Percentiles rank a stretch among this genome's conserved stretches.
These are phyloP conservation scores for Drosophila mimetica DNA, from an alignment of 2,888 invertebrate genomes.

Conservation along the genomic window DNA sequence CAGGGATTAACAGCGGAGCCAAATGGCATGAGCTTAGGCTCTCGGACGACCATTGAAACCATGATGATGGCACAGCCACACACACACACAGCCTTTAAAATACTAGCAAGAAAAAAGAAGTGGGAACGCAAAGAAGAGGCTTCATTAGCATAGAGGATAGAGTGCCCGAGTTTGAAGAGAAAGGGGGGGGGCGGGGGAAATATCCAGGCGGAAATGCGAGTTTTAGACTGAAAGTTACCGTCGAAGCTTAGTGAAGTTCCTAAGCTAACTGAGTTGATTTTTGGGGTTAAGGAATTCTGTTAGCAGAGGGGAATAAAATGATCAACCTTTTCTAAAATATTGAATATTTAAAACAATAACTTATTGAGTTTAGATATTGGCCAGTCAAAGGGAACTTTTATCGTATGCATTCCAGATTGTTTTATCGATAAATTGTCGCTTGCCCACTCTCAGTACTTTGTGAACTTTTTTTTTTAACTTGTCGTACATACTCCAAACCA, in stretches of 20 bases:
- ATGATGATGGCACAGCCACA: conserved; percentile 41
- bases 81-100: conserved; percentile 15
- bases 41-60: conserved; percentile 48
- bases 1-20: conserved; percentile 77
- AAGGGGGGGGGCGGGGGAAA: conserved; percentile 1
- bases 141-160: conserved; percentile 72
- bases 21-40: conserved; percentile 77
- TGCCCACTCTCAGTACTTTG: background rate
- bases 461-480: background rate
- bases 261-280: conserved; percentile 4
- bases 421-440: conserved; percentile 31
- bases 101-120: background rate
- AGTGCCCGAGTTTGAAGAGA: conserved; percentile 7
- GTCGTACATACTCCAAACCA: conserved; percentile 28
- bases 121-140: conserved; percentile 67
- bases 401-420: conserved; percentile 5
- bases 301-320: background rate
- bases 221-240: conserved; percentile 6
- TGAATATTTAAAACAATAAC: too few species aligned
- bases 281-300: background rate
- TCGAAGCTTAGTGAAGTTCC: conserved; percentile 5
- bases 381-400: background rate
- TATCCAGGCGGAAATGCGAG: conserved; percentile 14
- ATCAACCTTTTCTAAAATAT: too few species aligned
- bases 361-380: background rate